Evolutionary conservation across 2,888 invertebrate genomes (phyloP).

Genomic region (Agapostemon virescens): DNA sequence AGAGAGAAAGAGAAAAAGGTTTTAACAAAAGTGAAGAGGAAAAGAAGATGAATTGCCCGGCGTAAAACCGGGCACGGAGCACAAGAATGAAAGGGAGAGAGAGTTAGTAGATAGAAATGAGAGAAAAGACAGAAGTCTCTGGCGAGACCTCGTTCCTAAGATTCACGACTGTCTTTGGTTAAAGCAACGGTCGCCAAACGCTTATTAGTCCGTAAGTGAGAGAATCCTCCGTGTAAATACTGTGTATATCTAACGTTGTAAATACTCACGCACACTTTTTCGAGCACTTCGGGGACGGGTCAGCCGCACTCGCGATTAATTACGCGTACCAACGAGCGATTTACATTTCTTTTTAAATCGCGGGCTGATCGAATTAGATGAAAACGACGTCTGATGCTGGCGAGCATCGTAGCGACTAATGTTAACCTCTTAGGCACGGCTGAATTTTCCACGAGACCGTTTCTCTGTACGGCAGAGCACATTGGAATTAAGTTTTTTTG

Average conservation of each 20-base stretch:
- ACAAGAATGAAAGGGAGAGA: slow-evolving; percentile 13
- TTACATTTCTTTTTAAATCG: neutral
- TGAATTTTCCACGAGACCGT: too few species aligned
- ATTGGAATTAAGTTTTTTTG: too few species aligned
- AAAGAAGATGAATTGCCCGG: neutral
- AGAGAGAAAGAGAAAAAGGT: neutral
- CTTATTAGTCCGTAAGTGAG: slow-evolving; percentile 78
- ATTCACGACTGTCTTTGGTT: slow-evolving; percentile 71
- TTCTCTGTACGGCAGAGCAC: too few species aligned
- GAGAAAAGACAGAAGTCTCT: slow-evolving; percentile 42
- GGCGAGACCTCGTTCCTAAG: slow-evolving; percentile 76
- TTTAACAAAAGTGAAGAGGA: neutral
- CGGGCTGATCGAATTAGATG: neutral
- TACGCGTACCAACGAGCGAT: slow-evolving; percentile 25
- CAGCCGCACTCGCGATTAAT: slow-evolving; percentile 25
- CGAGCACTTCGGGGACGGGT: slow-evolving; percentile 58
- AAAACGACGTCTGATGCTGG: neutral
- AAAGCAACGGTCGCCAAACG: slow-evolving; percentile 76
- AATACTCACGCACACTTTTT: slow-evolving; percentile 68
- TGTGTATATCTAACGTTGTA: slow-evolving; percentile 77
- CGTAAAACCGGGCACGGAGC: neutral
- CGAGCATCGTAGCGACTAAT: neutral
- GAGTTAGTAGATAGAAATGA: slow-evolving; percentile 17
- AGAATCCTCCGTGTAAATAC: slow-evolving; percentile 76
- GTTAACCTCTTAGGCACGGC: too few species aligned